Evolutionary conservation across 2,113 vertebrate species (phyloP).

Genomic region (Pseudorasbora parva): DNA sequence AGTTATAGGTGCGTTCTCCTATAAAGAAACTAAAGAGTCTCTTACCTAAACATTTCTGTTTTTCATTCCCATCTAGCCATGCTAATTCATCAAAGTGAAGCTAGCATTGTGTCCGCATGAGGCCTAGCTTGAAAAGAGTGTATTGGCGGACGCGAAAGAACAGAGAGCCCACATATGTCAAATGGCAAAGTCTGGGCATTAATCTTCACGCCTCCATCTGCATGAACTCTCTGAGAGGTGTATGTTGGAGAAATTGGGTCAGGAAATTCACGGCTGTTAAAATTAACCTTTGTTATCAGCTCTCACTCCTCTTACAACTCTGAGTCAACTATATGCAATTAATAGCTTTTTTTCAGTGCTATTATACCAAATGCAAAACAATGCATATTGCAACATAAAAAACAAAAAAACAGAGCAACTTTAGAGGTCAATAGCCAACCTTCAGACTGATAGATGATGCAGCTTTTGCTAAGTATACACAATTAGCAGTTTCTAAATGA

Average conservation of each 20-base stretch:
- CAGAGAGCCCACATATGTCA: slow-evolving; percentile 51
- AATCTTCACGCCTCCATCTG: slow-evolving; percentile 54
- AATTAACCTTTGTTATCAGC: slow-evolving; percentile 51
- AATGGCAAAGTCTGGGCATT: slow-evolving; percentile 45
- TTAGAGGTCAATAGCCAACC: slow-evolving; percentile 40
- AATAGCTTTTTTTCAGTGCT: neutral
- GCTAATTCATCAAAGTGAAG: slow-evolving; percentile 57
- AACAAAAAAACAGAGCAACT: neutral
- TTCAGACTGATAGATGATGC: neutral
- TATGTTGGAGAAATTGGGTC: slow-evolving; percentile 40
- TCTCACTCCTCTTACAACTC: slow-evolving; percentile 22
- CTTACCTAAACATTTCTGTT: slow-evolving; percentile 44
- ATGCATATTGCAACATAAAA: neutral
- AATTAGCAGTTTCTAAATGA: slow-evolving; percentile 51
- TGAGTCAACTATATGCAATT: neutral
- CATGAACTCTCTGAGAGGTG: neutral
- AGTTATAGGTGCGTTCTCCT: slow-evolving; percentile 7
- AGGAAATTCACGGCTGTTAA: slow-evolving; percentile 42
- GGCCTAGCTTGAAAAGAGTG: slow-evolving; percentile 26
- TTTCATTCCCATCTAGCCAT: slow-evolving; percentile 45
- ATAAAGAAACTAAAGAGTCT: slow-evolving; percentile 30
- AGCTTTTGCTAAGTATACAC: neutral
- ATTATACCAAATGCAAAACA: slow-evolving; percentile 2
- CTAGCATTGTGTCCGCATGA: slow-evolving; percentile 39
- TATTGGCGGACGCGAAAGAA: slow-evolving; percentile 14